Conservation (phyloP, 2,113 vertebrate genomes). For the Campylorhamphus procurvoides region DNA sequence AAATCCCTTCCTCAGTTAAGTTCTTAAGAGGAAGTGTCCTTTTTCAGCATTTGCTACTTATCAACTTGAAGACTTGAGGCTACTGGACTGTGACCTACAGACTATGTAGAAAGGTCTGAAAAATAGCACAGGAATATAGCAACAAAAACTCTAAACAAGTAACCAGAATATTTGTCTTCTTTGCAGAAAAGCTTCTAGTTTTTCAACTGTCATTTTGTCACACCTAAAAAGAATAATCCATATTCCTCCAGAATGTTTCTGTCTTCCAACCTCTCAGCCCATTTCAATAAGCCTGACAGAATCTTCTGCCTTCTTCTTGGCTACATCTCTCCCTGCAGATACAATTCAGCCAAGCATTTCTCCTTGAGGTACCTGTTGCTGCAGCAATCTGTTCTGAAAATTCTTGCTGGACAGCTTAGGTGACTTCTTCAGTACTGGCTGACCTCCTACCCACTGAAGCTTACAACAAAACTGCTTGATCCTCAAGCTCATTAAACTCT, state of each 20-base stretch:
- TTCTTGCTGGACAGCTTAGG: background rate
- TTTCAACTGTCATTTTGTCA: background rate
- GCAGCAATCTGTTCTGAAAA: background rate
- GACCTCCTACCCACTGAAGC: background rate
- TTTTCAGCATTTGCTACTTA: background rate
- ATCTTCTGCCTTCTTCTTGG: background rate
- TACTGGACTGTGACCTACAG: background rate
- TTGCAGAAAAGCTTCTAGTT: background rate
- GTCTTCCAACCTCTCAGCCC: background rate
- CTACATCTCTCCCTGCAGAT: background rate
- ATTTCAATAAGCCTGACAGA: background rate
- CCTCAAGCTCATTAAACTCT: background rate
- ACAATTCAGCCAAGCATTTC: background rate
- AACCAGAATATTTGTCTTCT: background rate
- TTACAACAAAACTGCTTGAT: background rate
- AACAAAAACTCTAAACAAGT: background rate
- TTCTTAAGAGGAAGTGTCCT: background rate
- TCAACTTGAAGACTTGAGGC: background rate
- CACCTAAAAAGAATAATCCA: background rate
- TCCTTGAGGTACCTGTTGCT: background rate
- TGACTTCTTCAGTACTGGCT: background rate
- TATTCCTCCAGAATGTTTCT: background rate
- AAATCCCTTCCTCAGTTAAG: background rate
- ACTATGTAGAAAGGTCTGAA: background rate
- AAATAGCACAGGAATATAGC: background rate